A percentile compares a stretch with the other conserved stretches of the same genome.
Conservation (phyloP, 2,888 invertebrate species). For the Drosophila monieri region DNA sequence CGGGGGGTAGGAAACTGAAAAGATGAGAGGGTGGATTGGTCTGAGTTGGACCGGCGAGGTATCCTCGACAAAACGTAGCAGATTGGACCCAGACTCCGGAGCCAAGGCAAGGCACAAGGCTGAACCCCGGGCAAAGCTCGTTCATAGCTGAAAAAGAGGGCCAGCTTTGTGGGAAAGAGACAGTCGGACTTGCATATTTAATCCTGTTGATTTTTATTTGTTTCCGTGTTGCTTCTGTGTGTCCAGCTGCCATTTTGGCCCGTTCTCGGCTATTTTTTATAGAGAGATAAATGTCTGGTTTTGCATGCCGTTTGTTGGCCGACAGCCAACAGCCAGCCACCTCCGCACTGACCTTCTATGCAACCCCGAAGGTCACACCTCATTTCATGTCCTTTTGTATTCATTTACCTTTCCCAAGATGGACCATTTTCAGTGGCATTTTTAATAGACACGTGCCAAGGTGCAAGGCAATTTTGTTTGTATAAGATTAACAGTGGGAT, state of each 20-base stretch:
- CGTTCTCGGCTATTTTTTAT: conserved; percentile 60
- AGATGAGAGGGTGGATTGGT: conserved; percentile 4
- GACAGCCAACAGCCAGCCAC: conserved; percentile 10
- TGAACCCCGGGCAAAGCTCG: conserved; percentile 37
- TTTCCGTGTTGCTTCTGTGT: conserved; percentile 51
- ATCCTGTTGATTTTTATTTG: conserved; percentile 76
- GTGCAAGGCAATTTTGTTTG: conserved; percentile 11
- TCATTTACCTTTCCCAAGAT: conserved; percentile 11
- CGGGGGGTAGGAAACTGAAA: background rate
- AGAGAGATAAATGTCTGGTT: conserved; percentile 61
- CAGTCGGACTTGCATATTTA: conserved; percentile 62
- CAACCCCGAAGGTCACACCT: conserved; percentile 20
- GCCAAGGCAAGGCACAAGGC: conserved; percentile 42
- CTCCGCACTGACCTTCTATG: conserved; percentile 20
- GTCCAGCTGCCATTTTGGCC: conserved; percentile 18
- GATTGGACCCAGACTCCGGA: conserved; percentile 57
- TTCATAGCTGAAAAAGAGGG: conserved; percentile 50
- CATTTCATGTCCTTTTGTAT: conserved; percentile 12
- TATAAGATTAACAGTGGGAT: background rate
- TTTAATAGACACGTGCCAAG: conserved; percentile 23
- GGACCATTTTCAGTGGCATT: conserved; percentile 24
- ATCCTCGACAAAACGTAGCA: conserved; percentile 71
- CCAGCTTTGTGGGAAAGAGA: conserved; percentile 15
- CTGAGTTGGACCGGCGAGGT: conserved; percentile 35
- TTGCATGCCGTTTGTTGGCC: conserved; percentile 62